phyloP scores from a whole-genome alignment of 2,888 invertebrate genomes.

The Oxyteleia sp. region DNA sequence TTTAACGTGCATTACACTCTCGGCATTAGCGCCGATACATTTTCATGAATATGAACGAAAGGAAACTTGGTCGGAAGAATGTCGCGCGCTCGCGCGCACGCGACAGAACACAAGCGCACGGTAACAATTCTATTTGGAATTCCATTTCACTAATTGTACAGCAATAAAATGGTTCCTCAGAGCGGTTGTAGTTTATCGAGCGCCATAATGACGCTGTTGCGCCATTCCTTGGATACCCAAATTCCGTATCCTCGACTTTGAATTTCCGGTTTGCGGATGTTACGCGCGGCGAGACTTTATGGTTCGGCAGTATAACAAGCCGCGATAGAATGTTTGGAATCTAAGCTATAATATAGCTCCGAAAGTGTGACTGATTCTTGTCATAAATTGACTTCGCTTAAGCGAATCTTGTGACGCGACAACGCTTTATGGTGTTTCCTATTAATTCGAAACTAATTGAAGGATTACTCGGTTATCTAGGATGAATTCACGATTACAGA shows the following conservation, averaged over 20 bases:
- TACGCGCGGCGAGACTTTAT: constrained; percentile 58
- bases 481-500: neutral
- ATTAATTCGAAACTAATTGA: constrained; percentile 17
- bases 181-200: constrained; percentile 31
- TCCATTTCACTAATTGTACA: constrained; percentile 47
- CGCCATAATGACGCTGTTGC: constrained; percentile 49
- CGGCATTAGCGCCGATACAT: constrained; percentile 12
- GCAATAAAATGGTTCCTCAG: constrained; percentile 48
- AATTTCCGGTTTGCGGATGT: constrained; percentile 49
- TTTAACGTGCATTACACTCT: too few species aligned
- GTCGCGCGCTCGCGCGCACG: constrained; percentile 8
- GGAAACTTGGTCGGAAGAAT: constrained; percentile 11
- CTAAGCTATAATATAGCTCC: constrained; percentile 39
- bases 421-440: constrained; percentile 7
- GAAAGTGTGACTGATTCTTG: constrained; percentile 57
- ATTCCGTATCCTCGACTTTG: constrained; percentile 54
- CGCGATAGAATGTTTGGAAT: constrained; percentile 50
- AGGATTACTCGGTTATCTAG: constrained; percentile 20
- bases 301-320: constrained; percentile 43
- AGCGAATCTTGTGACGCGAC: constrained; percentile 11
- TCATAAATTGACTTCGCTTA: constrained; percentile 47
- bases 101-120: neutral
- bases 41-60: constrained; percentile 31
- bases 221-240: constrained; percentile 22
- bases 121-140: constrained; percentile 59